Base-by-base conservation (phyloP, 2,888 invertebrate genomes). In the Epirrhoe alternata region DNA sequence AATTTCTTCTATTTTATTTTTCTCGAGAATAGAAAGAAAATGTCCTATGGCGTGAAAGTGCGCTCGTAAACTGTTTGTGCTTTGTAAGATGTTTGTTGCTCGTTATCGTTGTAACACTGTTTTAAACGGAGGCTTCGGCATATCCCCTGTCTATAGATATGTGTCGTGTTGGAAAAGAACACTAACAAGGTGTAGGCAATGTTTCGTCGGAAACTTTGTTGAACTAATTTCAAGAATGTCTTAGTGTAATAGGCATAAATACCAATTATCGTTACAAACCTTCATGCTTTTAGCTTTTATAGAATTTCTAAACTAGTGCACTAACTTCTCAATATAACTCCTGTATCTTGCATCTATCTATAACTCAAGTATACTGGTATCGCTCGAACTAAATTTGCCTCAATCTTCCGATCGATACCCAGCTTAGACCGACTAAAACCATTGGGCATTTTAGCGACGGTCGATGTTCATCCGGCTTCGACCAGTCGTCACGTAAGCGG, bases 381-480 rank as follows among this genome's bases (percentile, higher is more conserved):
- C 69, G 72, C 71, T 73, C 70, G 62, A 72, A 64, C 70, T 72
- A 64, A 71, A 71, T 68, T 72, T 66, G 71, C 70, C 73, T 60
- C 74, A 75, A 76, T 73, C 54, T 69, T 49, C 57, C 60, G 69
- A 63, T 74, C 65, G 59, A 72, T 65, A 73, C 72, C 24, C 52
- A 69, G 53, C 63, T 67, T 67, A 68, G 56, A 72, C 53, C 66
- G 38, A 42, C 12, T 10, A 65, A 69, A 76, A 69, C 78, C 77
- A 78, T 84, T 81, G 80, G 79, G 77, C 81, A 78, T 83, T 59
- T 59, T 83, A 82, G 80, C 74, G 79, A 80, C 78, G 79, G 77
- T 76, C 78, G 75, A 77, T 81, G 76, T 86, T 82, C 83, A 87
- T 89, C 88, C 89, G 89, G 89, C 86, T 88, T 83, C 83, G 78